These are phyloP conservation scores for Indicator maculatus DNA, from an alignment of 2,113 vertebrate genomes.

Conservation along the genomic window DNA sequence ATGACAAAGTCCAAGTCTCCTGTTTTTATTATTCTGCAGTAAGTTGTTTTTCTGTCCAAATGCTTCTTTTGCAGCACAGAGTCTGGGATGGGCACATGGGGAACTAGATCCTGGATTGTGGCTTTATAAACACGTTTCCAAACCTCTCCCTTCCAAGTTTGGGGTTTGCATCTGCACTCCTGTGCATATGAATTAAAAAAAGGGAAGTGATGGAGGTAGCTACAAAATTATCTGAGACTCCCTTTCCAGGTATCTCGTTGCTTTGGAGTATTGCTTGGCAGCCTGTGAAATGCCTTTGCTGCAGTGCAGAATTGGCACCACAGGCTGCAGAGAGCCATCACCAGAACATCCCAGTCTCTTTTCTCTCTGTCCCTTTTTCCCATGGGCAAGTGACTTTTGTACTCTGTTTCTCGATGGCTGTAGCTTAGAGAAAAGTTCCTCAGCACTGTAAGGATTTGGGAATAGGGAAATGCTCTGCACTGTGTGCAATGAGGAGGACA, in stretches of 20 bases:
- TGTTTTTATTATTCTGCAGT: neutral
- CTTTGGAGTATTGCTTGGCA: neutral
- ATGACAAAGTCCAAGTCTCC: neutral
- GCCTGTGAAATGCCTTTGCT: neutral
- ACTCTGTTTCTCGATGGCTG: neutral
- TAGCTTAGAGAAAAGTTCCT: neutral
- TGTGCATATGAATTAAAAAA: neutral
- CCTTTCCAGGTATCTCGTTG: neutral
- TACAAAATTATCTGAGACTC: neutral
- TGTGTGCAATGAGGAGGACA: accelerated
- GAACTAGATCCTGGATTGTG: neutral
- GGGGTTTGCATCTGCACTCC: neutral
- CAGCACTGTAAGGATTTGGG: accelerated
- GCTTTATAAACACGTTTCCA: neutral
- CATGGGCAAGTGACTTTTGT: neutral
- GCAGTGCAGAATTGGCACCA: neutral
- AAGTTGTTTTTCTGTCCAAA: neutral
- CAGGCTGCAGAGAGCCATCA: neutral
- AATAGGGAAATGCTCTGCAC: neutral
- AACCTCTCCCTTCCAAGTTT: neutral
- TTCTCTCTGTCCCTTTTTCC: neutral
- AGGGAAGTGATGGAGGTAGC: neutral
- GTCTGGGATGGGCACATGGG: neutral
- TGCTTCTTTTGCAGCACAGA: neutral
- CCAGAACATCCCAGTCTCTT: neutral